These are phyloP conservation scores for Acrocephalus kingi DNA, from an alignment of 2,113 vertebrate genomes.

Conservation along the genomic window DNA sequence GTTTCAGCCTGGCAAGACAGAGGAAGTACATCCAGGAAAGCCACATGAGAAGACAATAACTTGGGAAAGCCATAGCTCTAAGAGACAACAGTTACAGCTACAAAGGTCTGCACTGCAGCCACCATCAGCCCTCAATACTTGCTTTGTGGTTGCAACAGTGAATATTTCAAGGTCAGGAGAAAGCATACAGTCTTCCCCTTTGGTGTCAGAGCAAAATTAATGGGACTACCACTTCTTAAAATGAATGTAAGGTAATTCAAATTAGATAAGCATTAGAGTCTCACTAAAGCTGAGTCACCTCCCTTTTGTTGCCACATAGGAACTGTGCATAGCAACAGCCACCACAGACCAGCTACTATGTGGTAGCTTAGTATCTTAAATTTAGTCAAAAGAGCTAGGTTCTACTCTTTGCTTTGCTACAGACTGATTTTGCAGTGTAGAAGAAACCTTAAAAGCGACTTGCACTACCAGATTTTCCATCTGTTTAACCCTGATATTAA, in stretches of 20 bases:
- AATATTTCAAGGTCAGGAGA: neutral
- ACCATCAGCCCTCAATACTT: neutral
- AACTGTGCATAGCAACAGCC: neutral
- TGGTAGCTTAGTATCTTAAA: neutral
- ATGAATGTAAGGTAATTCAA: neutral
- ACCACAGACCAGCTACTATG: neutral
- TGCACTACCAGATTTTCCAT: neutral
- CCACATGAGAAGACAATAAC: accelerated
- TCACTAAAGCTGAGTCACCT: neutral
- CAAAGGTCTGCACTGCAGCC: neutral
- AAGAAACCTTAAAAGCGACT: neutral
- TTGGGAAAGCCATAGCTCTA: neutral
- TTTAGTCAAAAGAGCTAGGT: neutral
- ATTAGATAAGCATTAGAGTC: neutral
- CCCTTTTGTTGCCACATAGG: neutral
- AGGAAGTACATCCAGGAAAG: neutral
- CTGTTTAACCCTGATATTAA: neutral
- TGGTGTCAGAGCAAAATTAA: neutral
- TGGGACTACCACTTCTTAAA: neutral
- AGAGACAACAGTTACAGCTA: neutral
- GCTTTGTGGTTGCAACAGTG: neutral
- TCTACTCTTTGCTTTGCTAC: neutral
- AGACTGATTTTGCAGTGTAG: neutral
- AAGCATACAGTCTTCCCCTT: neutral
- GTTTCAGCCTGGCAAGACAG: neutral